A percentile compares a stretch with the other conserved stretches of the same genome.
Evolutionary conservation across 2,113 vertebrate genomes (phyloP).

Genomic region (Ameiurus melas): DNA sequence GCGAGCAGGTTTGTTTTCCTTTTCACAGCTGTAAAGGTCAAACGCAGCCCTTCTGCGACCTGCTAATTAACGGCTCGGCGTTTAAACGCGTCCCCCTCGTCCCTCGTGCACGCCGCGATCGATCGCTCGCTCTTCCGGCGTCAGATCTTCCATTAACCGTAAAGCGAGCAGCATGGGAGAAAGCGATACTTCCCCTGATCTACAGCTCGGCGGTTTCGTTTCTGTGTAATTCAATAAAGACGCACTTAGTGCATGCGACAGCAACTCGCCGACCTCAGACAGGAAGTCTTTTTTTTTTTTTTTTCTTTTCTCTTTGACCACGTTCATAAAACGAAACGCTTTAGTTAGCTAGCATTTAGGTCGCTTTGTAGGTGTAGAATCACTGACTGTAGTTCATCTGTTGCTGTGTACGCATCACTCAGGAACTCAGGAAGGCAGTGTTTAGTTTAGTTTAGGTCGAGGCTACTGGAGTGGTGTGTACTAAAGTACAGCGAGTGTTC

Average conservation of each 20-base stretch:
- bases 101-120: background rate
- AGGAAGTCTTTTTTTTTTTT: background rate
- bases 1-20: background rate
- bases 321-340: background rate
- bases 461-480: background rate
- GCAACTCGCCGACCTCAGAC: background rate
- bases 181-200: background rate
- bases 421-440: background rate
- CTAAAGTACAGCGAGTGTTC: background rate
- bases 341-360: background rate
- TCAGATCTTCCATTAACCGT: slow-evolving; percentile 2
- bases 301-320: background rate
- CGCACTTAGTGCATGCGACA: background rate
- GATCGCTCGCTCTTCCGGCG: background rate
- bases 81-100: background rate
- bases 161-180: background rate
- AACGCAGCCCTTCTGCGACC: background rate
- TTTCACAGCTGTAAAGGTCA: background rate
- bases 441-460: background rate
- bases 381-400: background rate
- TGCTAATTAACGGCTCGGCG: slow-evolving; percentile 9
- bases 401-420: background rate
- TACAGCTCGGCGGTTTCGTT: background rate
- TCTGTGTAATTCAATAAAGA: slow-evolving; percentile 10
- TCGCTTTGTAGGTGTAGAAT: background rate